phyloP scores from a whole-genome alignment of 2,888 invertebrate species.

The Hyposoter dolosus region DNA sequence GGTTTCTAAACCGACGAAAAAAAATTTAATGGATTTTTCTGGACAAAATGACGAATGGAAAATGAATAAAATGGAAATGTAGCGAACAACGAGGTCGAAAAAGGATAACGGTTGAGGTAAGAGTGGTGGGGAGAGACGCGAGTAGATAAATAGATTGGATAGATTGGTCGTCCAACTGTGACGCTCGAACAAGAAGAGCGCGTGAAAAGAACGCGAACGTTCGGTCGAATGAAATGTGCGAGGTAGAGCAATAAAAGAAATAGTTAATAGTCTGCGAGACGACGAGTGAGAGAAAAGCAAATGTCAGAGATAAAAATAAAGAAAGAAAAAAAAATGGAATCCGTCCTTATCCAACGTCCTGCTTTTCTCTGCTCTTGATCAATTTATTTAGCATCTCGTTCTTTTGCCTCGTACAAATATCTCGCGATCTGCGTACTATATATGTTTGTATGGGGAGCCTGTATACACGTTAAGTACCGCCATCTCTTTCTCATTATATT shows the following conservation, averaged over 20 bases:
- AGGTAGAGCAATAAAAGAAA: neutral
- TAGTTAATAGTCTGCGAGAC: conserved; percentile 1
- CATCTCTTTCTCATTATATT: conserved; percentile 40
- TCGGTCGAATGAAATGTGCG: neutral
- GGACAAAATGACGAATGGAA: no score
- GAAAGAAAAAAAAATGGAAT: conserved; percentile 28
- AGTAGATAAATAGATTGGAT: conserved; percentile 67
- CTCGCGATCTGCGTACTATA: conserved; percentile 32
- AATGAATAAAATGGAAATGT: neutral
- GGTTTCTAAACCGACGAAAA: neutral
- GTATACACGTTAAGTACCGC: neutral
- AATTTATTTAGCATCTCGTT: conserved; percentile 59
- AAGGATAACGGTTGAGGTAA: neutral
- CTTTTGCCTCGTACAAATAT: conserved; percentile 58
- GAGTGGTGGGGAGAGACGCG: conserved; percentile 30
- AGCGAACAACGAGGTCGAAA: conserved; percentile 3
- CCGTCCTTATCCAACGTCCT: neutral
- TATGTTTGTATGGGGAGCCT: conserved; percentile 16
- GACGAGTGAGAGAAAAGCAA: conserved; percentile 47
- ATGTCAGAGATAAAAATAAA: conserved; percentile 14
- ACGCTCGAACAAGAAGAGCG: conserved; percentile 32
- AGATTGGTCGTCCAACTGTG: conserved; percentile 52
- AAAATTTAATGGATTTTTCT: neutral
- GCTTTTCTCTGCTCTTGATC: neutral
- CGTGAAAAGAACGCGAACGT: conserved; percentile 44